Conservation (phyloP, 2,113 vertebrate genomes). For the Cacatua alba region DNA sequence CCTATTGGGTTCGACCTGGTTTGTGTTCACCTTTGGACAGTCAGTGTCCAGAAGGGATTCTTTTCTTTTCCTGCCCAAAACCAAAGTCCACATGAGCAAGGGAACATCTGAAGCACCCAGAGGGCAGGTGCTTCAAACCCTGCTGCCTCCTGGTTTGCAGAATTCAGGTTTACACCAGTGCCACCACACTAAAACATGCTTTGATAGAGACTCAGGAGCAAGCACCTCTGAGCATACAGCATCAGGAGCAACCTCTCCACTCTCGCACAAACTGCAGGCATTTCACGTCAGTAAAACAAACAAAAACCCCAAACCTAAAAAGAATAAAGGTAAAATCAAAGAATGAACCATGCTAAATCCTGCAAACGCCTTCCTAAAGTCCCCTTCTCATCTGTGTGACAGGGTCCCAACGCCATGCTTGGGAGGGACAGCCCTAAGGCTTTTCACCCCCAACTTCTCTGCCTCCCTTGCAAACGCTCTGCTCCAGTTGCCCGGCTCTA, state of each 20-base stretch:
- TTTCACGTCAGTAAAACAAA: not conserved
- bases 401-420: not conserved
- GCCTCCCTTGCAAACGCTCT: not conserved
- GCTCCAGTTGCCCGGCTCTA: not conserved
- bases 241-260: not conserved
- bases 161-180: constrained; percentile 7
- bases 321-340: not conserved
- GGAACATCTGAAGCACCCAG: not conserved
- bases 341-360: not conserved
- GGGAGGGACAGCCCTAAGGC: not conserved
- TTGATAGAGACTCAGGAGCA: not conserved
- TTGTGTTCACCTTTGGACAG: not conserved
- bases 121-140: not conserved
- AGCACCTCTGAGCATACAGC: not conserved
- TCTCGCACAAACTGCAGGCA: not conserved
- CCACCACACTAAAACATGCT: not conserved
- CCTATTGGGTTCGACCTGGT: not conserved
- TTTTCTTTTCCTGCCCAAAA: not conserved
- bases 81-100: not conserved
- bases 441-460: not conserved
- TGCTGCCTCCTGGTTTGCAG: not conserved
- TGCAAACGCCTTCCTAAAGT: not conserved
- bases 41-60: not conserved
- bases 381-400: not conserved
- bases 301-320: not conserved